Base-by-base conservation (phyloP, 2,113 vertebrate genomes). In the Dermatemys mawii region DNA sequence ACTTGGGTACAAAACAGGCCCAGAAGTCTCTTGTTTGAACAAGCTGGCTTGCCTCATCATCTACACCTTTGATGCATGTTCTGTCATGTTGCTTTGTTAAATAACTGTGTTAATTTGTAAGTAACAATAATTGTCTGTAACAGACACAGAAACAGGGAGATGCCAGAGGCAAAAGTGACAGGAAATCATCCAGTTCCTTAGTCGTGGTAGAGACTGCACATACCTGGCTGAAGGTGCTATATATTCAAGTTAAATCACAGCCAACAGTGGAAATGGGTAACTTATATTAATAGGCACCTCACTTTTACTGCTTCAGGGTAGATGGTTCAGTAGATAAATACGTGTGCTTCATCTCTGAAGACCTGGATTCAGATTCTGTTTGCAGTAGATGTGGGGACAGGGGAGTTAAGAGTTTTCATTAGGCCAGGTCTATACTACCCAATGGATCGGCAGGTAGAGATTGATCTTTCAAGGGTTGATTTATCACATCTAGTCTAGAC, bases 381-480 rank as follows among this genome's bases (percentile, higher is more conserved):
- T 75, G 24, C 11, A 0, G n/a, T 11, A 3, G 4, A 26, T 48
- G 12, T 2, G 50, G 17, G 50, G 6, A 14, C 4, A 6, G 17
- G 4, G 9, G 35, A 35, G 11, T 17, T 14, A 63, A 67, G n/a
- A 22, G n/a, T 38, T 70, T 21, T 70, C n/a, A n/a, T n/a, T n/a
- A n/a, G n/a, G n/a, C n/a, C n/a, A n/a, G n/a, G n/a, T n/a, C n/a
- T n/a, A n/a, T n/a, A n/a, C n/a, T n/a, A n/a, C n/a, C n/a, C n/a
- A n/a, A n/a, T n/a, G n/a, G n/a, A n/a, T n/a, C n/a, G n/a, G n/a
- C n/a, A n/a, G n/a, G n/a, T n/a, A n/a, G n/a, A n/a, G n/a, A n/a
- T n/a, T n/a, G n/a, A n/a, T n/a, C n/a, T n/a, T n/a, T n/a, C n/a
- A n/a, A n/a, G n/a, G n/a, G n/a, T n/a, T n/a, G n/a, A n/a, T n/a